Base-by-base conservation (phyloP, 1,140 invertebrate species). In the Saccostrea cuccullata region DNA sequence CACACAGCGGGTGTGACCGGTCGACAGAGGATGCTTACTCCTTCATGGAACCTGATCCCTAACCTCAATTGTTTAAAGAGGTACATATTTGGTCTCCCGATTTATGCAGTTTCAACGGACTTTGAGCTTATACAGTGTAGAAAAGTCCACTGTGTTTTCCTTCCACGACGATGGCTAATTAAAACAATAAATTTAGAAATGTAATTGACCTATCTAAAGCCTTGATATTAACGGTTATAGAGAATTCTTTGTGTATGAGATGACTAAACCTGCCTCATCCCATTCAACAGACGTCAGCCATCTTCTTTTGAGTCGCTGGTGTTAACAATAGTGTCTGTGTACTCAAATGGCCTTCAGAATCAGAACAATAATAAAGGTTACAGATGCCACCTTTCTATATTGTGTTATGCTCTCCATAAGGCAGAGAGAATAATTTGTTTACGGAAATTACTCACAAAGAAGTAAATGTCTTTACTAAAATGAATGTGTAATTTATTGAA, bases 391-490 rank as follows among this genome's bases (percentile, higher is more conserved):
- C 70, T 36, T 30, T 36, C 70, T 77, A 26, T 30, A 77, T 77
- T 77, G 70, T 77, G 30, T 77, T 15, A 8, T 26, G 12, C 13
- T 77, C 70, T 17, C 20, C 13, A 77, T 30, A 11, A 23, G 58
- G 20, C 58, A 64, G 58, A 64, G n/a, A 64, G 58, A 64, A 64
- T 64, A 64, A 64, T 30, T 30, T 77, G 70, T 77, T 77, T 77
- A 77, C 70, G 70, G 70, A 77, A 77, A 77, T 77, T 77, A 77
- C 70, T 77, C 70, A 77, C 70, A 15, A 26, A 30, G 12, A 64
- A 64, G 58, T 64, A n/a, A 64, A 20, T 17, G 58, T 20, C 58
- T 64, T 64, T 64, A 17, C 17, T 64, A n/a, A 64, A 20, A 64
- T 64, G 58, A 64, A 64, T 64, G 58, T 64, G 58, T 64, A n/a